phyloP scores from a whole-genome alignment of 2,888 invertebrate genomes.

The Ichneumon xanthorius region DNA sequence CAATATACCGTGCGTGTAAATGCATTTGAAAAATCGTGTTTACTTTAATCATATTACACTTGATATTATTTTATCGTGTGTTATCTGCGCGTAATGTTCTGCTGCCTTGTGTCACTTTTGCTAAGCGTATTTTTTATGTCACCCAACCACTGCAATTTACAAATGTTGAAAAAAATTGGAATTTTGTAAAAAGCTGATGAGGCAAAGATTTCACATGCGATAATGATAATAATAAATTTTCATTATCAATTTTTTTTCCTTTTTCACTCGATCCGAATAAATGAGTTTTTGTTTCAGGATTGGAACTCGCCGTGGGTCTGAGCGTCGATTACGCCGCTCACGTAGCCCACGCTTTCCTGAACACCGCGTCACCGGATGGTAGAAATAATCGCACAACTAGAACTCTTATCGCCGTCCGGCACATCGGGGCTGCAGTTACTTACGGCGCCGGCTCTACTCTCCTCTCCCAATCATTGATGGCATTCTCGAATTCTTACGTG shows the following conservation, averaged over 20 bases:
- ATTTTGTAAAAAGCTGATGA: too few relatives aligned
- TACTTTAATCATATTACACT: too few relatives aligned
- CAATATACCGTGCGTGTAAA: too few relatives aligned
- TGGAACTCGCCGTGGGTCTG: slow-evolving; percentile 92
- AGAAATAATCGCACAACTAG: slow-evolving; percentile 85
- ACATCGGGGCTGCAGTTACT: slow-evolving; percentile 92
- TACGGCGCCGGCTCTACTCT: slow-evolving; percentile 92
- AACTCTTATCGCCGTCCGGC: slow-evolving; percentile 88
- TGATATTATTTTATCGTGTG: too few relatives aligned
- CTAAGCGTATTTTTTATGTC: too few relatives aligned
- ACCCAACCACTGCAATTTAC: too few relatives aligned
- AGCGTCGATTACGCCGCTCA: slow-evolving; percentile 95
- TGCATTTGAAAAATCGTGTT: too few relatives aligned
- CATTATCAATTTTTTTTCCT: not conserved
- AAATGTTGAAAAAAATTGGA: too few relatives aligned
- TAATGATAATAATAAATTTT: too few relatives aligned
- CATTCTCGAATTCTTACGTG: slow-evolving; percentile 90
- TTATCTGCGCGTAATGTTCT: too few relatives aligned
- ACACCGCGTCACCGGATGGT: slow-evolving; percentile 86
- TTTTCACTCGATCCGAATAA: not conserved
- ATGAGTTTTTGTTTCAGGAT: slow-evolving; percentile 74
- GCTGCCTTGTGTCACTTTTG: too few relatives aligned
- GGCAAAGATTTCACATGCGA: too few relatives aligned
- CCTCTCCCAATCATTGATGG: slow-evolving; percentile 90
- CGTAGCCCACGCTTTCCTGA: slow-evolving; percentile 92